These are phyloP conservation scores for Chymomyza costata DNA, from an alignment of 1,140 invertebrate species.

Conservation along the genomic window DNA sequence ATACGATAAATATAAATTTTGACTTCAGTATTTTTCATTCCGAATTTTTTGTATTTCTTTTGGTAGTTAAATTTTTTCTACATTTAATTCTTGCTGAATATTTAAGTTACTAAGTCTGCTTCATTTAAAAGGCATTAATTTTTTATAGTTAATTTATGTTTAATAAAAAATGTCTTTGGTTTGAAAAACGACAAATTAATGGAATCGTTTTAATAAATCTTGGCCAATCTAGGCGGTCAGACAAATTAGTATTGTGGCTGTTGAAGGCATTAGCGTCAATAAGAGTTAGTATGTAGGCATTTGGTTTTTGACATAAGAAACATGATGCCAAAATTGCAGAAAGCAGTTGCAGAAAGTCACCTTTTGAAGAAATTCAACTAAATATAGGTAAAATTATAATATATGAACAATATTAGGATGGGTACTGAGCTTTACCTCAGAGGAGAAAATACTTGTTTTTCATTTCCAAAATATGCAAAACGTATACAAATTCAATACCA, in stretches of 20 bases:
- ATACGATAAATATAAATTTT: slow-evolving; percentile 38
- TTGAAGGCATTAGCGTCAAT: too few species aligned
- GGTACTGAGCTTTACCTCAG: too few species aligned
- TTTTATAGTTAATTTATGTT: slow-evolving; percentile 49
- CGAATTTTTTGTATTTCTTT: slow-evolving; percentile 38
- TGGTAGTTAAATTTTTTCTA: slow-evolving; percentile 37
- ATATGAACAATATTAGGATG: too few species aligned
- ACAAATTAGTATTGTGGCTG: slow-evolving; percentile 1
- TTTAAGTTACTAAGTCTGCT: slow-evolving; percentile 40
- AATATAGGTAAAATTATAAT: too few species aligned
- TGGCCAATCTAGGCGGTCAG: too few species aligned
- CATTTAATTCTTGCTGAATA: slow-evolving; percentile 34
- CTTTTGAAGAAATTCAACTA: too few species aligned
- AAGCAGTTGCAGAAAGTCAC: neutral
- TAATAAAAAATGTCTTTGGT: slow-evolving; percentile 60
- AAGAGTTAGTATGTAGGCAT: too few species aligned
- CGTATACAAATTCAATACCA: too few species aligned
- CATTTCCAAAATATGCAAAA: too few species aligned
- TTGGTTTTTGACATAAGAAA: too few species aligned
- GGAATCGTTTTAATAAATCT: neutral
- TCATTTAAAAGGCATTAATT: slow-evolving; percentile 47
- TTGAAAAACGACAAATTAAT: slow-evolving; percentile 38
- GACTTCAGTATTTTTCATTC: slow-evolving; percentile 31
- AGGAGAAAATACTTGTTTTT: too few species aligned
- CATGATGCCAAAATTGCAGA: neutral